These are phyloP conservation scores for Grantiella picta DNA, from an alignment of 2,113 vertebrate genomes.

Conservation along the genomic window DNA sequence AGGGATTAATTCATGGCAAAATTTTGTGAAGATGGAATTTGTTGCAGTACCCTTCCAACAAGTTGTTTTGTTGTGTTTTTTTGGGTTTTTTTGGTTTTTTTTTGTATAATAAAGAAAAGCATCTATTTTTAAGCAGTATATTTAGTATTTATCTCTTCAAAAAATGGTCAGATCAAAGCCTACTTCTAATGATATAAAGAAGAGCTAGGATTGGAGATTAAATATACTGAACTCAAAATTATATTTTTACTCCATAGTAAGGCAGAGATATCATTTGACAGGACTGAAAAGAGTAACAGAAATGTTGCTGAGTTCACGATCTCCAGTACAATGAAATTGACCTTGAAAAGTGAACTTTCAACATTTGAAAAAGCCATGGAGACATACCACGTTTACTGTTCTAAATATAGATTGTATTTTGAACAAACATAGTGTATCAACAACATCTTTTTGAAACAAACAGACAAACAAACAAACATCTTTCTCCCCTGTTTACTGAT, in stretches of 20 bases:
- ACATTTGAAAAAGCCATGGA: not conserved
- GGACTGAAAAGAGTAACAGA: not conserved
- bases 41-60: fast-evolving
- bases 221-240: not conserved
- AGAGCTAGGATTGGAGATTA: not conserved
- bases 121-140: not conserved
- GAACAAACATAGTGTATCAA: not conserved
- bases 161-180: not conserved
- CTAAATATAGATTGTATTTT: not conserved
- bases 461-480: not conserved
- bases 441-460: not conserved
- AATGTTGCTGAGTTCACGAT: not conserved
- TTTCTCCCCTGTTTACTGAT: not conserved
- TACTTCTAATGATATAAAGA: not conserved
- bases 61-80: not conserved
- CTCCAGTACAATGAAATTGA: not conserved
- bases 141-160: not conserved
- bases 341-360: not conserved
- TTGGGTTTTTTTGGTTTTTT: not conserved
- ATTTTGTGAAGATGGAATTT: not conserved
- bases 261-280: not conserved
- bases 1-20: not conserved
- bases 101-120: not conserved
- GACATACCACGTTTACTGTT: not conserved
- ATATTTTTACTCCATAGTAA: not conserved